Evolutionary conservation across 1,140 invertebrate genomes (phyloP).

Genomic region (Frieseomelitta varia): DNA sequence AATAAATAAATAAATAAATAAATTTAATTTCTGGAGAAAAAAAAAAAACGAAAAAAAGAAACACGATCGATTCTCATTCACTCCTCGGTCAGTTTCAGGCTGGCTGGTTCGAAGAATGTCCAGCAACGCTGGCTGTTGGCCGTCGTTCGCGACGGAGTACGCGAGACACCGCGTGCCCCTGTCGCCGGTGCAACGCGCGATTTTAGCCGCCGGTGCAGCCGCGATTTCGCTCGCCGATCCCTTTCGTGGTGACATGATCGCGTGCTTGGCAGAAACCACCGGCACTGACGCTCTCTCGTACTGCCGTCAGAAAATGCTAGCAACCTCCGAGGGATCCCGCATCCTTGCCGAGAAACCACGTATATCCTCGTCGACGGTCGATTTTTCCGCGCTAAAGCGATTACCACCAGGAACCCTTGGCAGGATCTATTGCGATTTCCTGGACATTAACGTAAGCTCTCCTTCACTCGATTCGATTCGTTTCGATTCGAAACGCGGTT

Average conservation of each 20-base stretch:
- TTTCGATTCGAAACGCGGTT: not conserved
- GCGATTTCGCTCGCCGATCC: constrained; percentile 89
- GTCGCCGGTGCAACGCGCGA: constrained; percentile 87
- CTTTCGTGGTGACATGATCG: constrained; percentile 93
- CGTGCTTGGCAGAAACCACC: constrained; percentile 95
- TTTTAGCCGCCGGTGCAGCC: constrained; percentile 92
- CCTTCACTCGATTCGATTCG: not conserved
- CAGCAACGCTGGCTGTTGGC: constrained; percentile 35
- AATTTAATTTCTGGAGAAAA: constrained; percentile 65
- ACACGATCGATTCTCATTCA: constrained; percentile 41
- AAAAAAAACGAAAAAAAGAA: not conserved
- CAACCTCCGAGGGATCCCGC: constrained; percentile 86
- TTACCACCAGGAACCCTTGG: constrained; percentile 93
- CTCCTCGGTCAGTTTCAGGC: constrained; percentile 70
- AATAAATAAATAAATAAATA: too few species aligned
- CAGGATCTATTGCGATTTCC: constrained; percentile 91
- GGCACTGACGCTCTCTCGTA: constrained; percentile 87
- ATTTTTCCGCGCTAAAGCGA: constrained; percentile 87
- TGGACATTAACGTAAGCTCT: constrained; percentile 87
- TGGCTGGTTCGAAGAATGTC: constrained; percentile 58
- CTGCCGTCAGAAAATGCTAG: constrained; percentile 87
- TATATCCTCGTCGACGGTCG: constrained; percentile 92
- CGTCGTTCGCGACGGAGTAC: constrained; percentile 81
- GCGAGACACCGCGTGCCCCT: constrained; percentile 87
- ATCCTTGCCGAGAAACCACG: constrained; percentile 91